Evolutionary conservation across 2,797 vertebrate species (phyloP).

Genomic region (Cheirogaleus major): DNA sequence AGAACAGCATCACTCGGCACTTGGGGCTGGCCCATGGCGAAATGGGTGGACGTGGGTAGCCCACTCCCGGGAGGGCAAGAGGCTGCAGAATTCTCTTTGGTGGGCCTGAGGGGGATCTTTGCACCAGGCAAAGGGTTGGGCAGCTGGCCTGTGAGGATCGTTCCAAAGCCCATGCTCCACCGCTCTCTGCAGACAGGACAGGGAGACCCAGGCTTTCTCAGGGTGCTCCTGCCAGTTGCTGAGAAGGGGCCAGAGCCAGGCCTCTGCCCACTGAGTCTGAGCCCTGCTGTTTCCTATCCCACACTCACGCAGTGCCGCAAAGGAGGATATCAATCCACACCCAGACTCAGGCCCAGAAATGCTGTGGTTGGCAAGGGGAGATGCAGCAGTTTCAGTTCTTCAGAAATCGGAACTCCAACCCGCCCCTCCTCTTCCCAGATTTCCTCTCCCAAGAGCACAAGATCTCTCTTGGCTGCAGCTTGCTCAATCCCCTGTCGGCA

Average conservation of each 20-base stretch:
- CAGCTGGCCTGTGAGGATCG: neutral
- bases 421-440: neutral
- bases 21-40: neutral
- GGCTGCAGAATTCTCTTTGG: neutral
- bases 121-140: neutral
- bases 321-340: too few species aligned
- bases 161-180: neutral
- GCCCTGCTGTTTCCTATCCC: neutral
- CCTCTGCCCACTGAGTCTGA: neutral
- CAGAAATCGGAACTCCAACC: neutral
- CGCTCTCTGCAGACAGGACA: neutral
- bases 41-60: accelerated
- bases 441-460: neutral
- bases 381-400: neutral
- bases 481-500: accelerated
- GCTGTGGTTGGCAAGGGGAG: accelerated
- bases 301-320: accelerated
- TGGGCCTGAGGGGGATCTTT: neutral
- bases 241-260: neutral
- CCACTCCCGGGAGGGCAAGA: accelerated
- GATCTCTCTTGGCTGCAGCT: neutral
- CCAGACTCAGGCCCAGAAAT: neutral
- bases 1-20: neutral
- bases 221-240: neutral
- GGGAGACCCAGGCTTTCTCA: neutral